phyloP scores from a whole-genome alignment of 1,140 invertebrate genomes.

The Drosophila leontia region DNA sequence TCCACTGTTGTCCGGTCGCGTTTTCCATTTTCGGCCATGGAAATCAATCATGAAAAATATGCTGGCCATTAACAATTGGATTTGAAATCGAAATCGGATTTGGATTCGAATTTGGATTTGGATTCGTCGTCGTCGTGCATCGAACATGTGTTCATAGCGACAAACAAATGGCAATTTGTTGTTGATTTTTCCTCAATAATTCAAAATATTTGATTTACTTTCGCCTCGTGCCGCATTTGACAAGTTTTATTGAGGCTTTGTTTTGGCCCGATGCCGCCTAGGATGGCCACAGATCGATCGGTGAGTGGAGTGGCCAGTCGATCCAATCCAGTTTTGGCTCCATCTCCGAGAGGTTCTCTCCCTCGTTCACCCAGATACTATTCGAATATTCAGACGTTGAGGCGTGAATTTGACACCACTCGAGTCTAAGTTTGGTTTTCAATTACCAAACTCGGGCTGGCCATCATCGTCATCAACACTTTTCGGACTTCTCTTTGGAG shows the following conservation, averaged over 20 bases:
- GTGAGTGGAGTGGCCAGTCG: slow-evolving; percentile 11
- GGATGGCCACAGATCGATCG: not conserved
- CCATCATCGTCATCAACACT: slow-evolving; percentile 44
- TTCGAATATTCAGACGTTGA: slow-evolving; percentile 6
- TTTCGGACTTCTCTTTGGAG: slow-evolving; percentile 34
- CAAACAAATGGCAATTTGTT: slow-evolving; percentile 55
- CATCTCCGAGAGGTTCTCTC: slow-evolving; percentile 46
- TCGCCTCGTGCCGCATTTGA: slow-evolving; percentile 49
- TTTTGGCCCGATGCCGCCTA: slow-evolving; percentile 8
- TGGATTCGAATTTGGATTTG: slow-evolving; percentile 29
- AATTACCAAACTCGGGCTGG: slow-evolving; percentile 62
- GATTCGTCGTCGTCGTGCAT: slow-evolving; percentile 2
- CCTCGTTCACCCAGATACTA: slow-evolving; percentile 54
- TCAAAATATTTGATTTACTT: slow-evolving; percentile 65
- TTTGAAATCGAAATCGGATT: slow-evolving; percentile 66
- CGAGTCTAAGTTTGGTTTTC: slow-evolving; percentile 3
- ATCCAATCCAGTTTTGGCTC: slow-evolving; percentile 36
- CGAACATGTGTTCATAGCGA: slow-evolving; percentile 27
- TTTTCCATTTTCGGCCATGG: slow-evolving; percentile 54
- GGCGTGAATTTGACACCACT: slow-evolving; percentile 63
- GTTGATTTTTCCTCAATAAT: slow-evolving; percentile 69
- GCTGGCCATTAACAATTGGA: slow-evolving; percentile 68
- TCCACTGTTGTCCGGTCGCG: slow-evolving; percentile 7
- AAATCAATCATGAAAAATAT: slow-evolving; percentile 77
- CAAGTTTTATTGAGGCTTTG: slow-evolving; percentile 43